These are phyloP conservation scores for Semicossyphus pulcher DNA, from an alignment of 2,113 vertebrate genomes.

Conservation along the genomic window DNA sequence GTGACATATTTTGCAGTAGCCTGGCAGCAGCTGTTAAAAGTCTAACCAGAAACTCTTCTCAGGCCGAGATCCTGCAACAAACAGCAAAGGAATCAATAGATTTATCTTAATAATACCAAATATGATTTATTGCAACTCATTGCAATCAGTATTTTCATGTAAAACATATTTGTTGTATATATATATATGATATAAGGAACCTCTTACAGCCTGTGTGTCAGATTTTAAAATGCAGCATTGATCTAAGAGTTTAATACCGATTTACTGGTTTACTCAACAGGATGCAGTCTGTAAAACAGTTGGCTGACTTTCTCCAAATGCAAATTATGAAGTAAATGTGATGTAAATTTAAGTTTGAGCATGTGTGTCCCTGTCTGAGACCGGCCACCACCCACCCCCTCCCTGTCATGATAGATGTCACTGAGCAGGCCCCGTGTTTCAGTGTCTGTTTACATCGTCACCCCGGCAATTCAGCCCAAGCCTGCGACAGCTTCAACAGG, in stretches of 20 bases:
- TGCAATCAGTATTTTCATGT: too few relatives aligned
- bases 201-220: neutral
- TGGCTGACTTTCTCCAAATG: neutral
- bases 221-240: neutral
- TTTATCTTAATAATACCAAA: too few relatives aligned
- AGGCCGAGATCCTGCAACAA: conserved; percentile 20
- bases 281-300: neutral
- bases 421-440: conserved; percentile 48
- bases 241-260: conserved; percentile 21
- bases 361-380: conserved; percentile 26
- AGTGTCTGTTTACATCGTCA: conserved; percentile 76
- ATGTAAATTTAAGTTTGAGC: neutral
- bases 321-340: neutral
- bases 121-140: too few relatives aligned
- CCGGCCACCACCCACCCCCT: neutral
- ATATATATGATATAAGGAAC: too few relatives aligned
- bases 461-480: conserved; percentile 49
- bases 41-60: neutral
- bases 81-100: too few relatives aligned
- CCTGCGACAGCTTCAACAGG: conserved; percentile 18
- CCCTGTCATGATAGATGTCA: conserved; percentile 36
- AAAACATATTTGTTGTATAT: too few relatives aligned
- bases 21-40: conserved; percentile 18
- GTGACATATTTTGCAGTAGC: conserved; percentile 29
- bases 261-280: neutral